Evolutionary conservation across 2,113 vertebrate genomes (phyloP), one percentile per base, ranked within the genome.

Genomic region (Acinonyx jubatus): DNA sequence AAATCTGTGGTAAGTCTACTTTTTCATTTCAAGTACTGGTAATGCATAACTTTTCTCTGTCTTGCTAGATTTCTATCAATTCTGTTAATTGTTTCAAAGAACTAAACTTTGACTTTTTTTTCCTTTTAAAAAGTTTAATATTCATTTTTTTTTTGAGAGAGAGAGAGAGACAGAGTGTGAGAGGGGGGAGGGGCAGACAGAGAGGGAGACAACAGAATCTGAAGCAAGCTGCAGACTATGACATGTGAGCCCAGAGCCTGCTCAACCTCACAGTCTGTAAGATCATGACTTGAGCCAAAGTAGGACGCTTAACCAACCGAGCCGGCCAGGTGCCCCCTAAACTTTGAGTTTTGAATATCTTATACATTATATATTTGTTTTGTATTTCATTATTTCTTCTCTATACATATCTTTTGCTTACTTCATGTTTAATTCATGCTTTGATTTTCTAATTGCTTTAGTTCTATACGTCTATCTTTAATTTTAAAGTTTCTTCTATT

Each of bases 331-430:
- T 55, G 52, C 52, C 52, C 16, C 52, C 9, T 21, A 96, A 74
- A 18, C 11, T 65, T 65, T 66, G 66, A 92, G 5, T 8, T 18
- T 78, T 33, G 33, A 41, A 83, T 52, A n/a, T n/a, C 6, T 45
- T 45, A 48, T 61, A 36, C 71, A 63, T 61, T 69, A 5, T 52
- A n/a, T 63, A 15, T 52, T 52, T 87, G 4, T 55, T 92, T 88
- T 96, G 11, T n/a, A 82, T 65, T 87, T 89, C 45, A 94, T 63
- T 91, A 41, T 84, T 68, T 95, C 29, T 33, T 55, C 21, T 87
- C 25, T 55, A 78, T 69, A 31, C 55, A 80, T 52, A 63, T 91
- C 19, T 27, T 74, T 66, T 45, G 66, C n/a, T 96, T 27, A 79
- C 21, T 38, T 82, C 79, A 55, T 36, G 18, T 81, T 74, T 82